Percentiles rank a stretch among this genome's conserved stretches.
Conservation (phyloP, 2,888 invertebrate species). For the Sclerodermus sp. region DNA sequence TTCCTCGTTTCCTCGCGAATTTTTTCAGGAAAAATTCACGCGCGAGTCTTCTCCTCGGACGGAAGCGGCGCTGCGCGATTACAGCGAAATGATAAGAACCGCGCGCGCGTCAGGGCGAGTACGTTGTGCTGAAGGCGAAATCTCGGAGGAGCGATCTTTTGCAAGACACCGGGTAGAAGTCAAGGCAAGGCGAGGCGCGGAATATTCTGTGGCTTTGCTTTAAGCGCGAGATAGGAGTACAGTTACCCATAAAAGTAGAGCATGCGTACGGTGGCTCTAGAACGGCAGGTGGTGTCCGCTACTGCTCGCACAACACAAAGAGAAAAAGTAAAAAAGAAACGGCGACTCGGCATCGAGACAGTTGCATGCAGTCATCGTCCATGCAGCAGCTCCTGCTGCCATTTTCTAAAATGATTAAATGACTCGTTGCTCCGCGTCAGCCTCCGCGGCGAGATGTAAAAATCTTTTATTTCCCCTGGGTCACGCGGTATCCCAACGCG, state of each 20-base stretch:
- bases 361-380: background rate
- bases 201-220: slow-evolving; percentile 27
- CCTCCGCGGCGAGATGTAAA: background rate
- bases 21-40: too few species aligned
- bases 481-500: too few species aligned
- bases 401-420: slow-evolving; percentile 20
- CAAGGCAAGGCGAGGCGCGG: slow-evolving; percentile 12
- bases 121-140: too few species aligned
- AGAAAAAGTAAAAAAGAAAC: slow-evolving; percentile 23
- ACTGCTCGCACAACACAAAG: slow-evolving; percentile 37
- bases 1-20: too few species aligned
- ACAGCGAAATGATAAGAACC: too few species aligned
- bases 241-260: slow-evolving; percentile 45
- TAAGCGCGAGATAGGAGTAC: slow-evolving; percentile 36
- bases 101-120: too few species aligned
- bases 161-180: slow-evolving; percentile 16
- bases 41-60: too few species aligned
- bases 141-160: too few species aligned
- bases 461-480: too few species aligned
- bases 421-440: background rate
- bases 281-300: slow-evolving; percentile 42
- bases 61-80: too few species aligned
- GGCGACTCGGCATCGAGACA: too few species aligned
- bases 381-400: slow-evolving; percentile 1
- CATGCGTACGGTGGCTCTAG: slow-evolving; percentile 35